These are phyloP conservation scores for Meteorus sp. DNA, from an alignment of 1,140 invertebrate genomes.

Conservation along the genomic window DNA sequence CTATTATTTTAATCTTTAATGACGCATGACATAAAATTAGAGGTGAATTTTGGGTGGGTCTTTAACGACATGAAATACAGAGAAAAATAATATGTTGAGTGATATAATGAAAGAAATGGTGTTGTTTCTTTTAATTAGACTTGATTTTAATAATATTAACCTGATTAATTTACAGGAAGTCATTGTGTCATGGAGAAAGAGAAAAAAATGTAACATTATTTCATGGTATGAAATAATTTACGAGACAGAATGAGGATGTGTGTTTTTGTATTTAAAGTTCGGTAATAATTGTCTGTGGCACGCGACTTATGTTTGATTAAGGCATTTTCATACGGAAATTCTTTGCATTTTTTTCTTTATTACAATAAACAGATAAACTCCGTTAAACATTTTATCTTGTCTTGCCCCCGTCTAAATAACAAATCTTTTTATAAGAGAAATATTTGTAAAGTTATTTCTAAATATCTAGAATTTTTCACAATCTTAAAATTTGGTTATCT, in stretches of 20 bases:
- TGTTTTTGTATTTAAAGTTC: slow-evolving; percentile 15
- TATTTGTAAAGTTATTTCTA: too few relatives aligned
- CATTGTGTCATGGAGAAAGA: background rate
- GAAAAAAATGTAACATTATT: background rate
- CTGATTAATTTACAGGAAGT: background rate
- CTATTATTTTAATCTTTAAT: background rate
- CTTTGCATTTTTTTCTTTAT: slow-evolving; percentile 1
- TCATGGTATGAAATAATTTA: background rate
- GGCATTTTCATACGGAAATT: slow-evolving; percentile 25
- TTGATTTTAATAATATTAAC: too few relatives aligned
- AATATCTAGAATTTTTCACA: too few relatives aligned
- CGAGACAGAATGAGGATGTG: background rate
- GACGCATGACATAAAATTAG: background rate
- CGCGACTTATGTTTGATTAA: slow-evolving; percentile 22
- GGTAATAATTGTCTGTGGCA: slow-evolving; percentile 4
- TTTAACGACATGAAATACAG: too few relatives aligned
- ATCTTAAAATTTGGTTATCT: slow-evolving; percentile 15
- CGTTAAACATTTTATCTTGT: too few relatives aligned
- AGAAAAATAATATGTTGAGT: too few relatives aligned
- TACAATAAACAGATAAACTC: too few relatives aligned
- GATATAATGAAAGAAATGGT: too few relatives aligned
- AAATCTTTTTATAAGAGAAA: too few relatives aligned
- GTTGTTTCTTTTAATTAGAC: too few relatives aligned
- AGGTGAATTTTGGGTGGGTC: slow-evolving; percentile 6
- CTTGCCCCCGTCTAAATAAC: too few relatives aligned